Evolutionary conservation across 2,797 vertebrate genomes (phyloP).

Genomic region (Zenarchopterus dispar): DNA sequence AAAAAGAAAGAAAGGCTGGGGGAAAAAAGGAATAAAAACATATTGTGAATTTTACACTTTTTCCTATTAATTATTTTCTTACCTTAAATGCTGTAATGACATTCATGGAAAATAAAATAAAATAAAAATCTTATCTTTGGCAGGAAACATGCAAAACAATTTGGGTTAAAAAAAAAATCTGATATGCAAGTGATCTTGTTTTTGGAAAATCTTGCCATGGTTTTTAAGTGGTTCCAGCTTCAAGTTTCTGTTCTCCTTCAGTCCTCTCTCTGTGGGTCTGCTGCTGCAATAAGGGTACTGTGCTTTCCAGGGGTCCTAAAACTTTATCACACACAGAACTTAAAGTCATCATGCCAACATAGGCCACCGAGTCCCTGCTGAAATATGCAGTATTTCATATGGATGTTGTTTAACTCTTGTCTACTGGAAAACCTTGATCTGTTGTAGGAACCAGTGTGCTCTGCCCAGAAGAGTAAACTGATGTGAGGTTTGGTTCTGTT

Average conservation of each 20-base stretch:
- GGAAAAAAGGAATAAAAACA: too few species aligned
- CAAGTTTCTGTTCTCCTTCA: conserved; percentile 53
- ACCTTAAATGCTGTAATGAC: not conserved
- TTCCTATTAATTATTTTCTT: not conserved
- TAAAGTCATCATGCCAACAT: conserved; percentile 46
- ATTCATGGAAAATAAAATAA: not conserved
- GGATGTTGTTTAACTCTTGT: conserved; percentile 49
- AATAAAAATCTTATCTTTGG: conserved; percentile 27
- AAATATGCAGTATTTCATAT: conserved; percentile 49
- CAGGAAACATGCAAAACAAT: conserved; percentile 45
- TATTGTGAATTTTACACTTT: not conserved
- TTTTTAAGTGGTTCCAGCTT: conserved; percentile 77
- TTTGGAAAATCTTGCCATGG: conserved; percentile 62
- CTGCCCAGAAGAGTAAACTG: conserved; percentile 41
- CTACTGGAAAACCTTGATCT: conserved; percentile 49
- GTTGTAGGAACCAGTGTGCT: conserved; percentile 30
- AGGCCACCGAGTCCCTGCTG: conserved; percentile 48
- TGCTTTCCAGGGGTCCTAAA: conserved; percentile 60
- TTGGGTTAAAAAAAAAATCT: conserved; percentile 19
- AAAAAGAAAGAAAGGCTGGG: too few species aligned
- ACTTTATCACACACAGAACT: conserved; percentile 58
- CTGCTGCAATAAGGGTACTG: conserved; percentile 67
- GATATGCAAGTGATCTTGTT: conserved; percentile 53
- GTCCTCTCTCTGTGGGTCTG: conserved; percentile 64
- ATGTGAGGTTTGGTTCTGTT: conserved; percentile 26